Base-by-base conservation (phyloP, 2,113 vertebrate species). In the Cheirogaleus medius region DNA sequence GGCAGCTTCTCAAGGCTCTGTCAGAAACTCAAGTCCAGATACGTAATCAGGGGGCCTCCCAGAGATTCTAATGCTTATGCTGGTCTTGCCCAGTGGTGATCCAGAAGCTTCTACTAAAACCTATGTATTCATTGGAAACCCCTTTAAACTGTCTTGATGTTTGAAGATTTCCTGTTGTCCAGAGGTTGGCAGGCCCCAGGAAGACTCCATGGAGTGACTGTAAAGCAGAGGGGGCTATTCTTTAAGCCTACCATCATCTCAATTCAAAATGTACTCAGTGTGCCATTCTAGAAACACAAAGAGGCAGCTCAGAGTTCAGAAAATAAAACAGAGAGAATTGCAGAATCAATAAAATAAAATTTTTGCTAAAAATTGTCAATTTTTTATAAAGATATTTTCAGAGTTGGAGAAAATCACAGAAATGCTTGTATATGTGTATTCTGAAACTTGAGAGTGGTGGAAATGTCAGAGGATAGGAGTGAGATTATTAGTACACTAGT, bases 301-400 rank as follows among this genome's bases (percentile, higher is more conserved):
- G 5, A n/a, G 12, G 44, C 3, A 78, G 11, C 6, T 34, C 32
- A 25, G 12, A 69, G 6, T 23, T 94, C 23, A 74, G 39, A 80
- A 88, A 58, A 60, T 12, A 52, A 13, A 83, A 39, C 29, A 29
- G 42, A 69, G 8, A 69, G 3, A 29, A 52, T 49, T 71, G 15
- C 14, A 82, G 15, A 95, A 83, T 87, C 39, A 66, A 74, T 85
- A 76, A 90, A 88, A 83, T 64, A 56, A 9, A 71, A 60, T 27
- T 86, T 63, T 80, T 49, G 9, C 15, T n/a, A 66, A 15, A 82
- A 66, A 86, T 49, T 90, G 42, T 32, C n/a, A 78, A 44, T 39
- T 66, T 85, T 84, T 7, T 37, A 6, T 82, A 81, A 66, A 21
- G 29, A 66, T 69, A 88, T 95, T 92, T 94, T 74, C 39, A 86